Conservation (phyloP, 2,797 vertebrate species). For the Ciconia nigra region DNA sequence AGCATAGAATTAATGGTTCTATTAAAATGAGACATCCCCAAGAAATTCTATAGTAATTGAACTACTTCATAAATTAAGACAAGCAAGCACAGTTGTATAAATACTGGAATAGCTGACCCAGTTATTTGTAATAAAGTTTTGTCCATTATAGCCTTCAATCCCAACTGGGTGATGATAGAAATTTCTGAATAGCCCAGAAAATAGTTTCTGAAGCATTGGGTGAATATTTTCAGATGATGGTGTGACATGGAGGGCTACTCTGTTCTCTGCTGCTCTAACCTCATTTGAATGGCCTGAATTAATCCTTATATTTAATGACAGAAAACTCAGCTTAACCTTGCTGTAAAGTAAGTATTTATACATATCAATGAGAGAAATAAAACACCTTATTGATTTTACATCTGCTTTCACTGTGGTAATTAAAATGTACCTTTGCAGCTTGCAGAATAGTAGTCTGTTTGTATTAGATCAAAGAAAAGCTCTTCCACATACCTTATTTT, state of each 20-base stretch:
- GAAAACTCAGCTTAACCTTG: slow-evolving; percentile 71
- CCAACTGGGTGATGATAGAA: neutral
- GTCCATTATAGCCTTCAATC: neutral
- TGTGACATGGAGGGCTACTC: neutral
- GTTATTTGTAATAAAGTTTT: slow-evolving; percentile 12
- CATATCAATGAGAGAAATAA: slow-evolving; percentile 74
- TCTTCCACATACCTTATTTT: slow-evolving; percentile 1
- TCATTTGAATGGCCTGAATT: slow-evolving; percentile 52
- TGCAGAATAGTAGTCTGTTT: slow-evolving; percentile 63
- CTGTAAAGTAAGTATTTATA: slow-evolving; percentile 74
- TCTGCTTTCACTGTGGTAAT: slow-evolving; percentile 69
- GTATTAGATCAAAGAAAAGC: slow-evolving; percentile 52
- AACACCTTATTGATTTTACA: slow-evolving; percentile 74
- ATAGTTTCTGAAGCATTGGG: neutral
- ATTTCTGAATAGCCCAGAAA: slow-evolving; percentile 4
- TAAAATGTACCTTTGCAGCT: slow-evolving; percentile 71
- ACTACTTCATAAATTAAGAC: slow-evolving; percentile 32
- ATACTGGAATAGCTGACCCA: neutral
- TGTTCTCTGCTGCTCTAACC: slow-evolving; percentile 22
- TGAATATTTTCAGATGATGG: neutral
- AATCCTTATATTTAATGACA: slow-evolving; percentile 67
- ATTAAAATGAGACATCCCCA: slow-evolving; percentile 44
- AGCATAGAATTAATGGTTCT: slow-evolving; percentile 32
- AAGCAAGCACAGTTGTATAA: slow-evolving; percentile 4
- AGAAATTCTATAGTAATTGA: slow-evolving; percentile 48